Evolutionary conservation across 2,888 invertebrate species (phyloP), one percentile per base, ranked within the genome.

Genomic region (Odontocolon sp.): DNA sequence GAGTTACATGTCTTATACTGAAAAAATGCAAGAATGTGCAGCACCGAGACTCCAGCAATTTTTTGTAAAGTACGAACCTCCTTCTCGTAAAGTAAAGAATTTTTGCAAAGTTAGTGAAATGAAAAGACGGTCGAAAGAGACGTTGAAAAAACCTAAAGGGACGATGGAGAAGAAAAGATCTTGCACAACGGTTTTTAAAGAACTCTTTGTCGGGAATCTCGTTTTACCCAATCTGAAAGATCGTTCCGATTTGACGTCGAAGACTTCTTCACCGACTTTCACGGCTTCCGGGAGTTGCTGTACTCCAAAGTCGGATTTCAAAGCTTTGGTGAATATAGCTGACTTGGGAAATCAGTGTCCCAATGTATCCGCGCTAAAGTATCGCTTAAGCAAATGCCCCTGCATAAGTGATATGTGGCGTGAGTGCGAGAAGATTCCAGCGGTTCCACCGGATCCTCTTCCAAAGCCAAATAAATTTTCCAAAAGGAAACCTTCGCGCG

Each of bases 381-480:
- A 84, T 54, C 82, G 80, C 4, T 57, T 82, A 42, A 81, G 74
- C 54, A 85, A 83, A 54, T 83, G 83, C 66, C 81, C 81, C 2
- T 3, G 9, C 8, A 50, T 82, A 6, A 47, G 75, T 9, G 73
- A 77, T 11, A 67, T 71, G 52, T 74, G 77, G 77, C 56, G 42
- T 6, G 45, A 70, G 28, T 66, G 42, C 23, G 28, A 54, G 11
- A 36, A 61, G 11, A 5, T 18, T 2, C 45, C 28, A 9, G 47
- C 57, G 2, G 3, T 18, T 9, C 66, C 78, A 14, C 69, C 77
- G 0, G 71, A 80, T 33, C 76, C 78, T 6, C 16, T 70, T 28
- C 56, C 70, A 45, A 73, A 52, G 11, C 2, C 45, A 18, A 66
- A 70, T 23, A 59, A n/a, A n/a, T n/a, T n/a, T n/a, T n/a, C n/a